Conservation (phyloP, 2,113 vertebrate species). For the Microtus pennsylvanicus region DNA sequence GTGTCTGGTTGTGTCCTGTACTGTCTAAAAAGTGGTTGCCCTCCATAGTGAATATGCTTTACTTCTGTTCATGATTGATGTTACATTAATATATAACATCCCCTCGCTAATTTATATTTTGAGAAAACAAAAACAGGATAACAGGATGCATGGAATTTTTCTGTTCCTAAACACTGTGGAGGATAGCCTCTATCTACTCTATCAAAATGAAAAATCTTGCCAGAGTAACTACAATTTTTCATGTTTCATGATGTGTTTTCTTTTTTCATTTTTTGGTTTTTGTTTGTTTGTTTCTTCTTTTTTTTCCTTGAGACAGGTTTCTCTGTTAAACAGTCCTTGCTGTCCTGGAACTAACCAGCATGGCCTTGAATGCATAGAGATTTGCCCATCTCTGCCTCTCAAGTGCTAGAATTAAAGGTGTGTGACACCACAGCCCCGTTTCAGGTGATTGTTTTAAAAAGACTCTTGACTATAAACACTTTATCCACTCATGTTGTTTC, state of each 20-base stretch:
- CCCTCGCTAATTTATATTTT: neutral
- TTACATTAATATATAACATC: neutral
- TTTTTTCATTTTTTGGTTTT: no score
- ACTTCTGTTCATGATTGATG: neutral
- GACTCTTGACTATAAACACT: neutral
- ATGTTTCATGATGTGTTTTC: neutral
- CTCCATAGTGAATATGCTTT: neutral
- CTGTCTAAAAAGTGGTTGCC: neutral
- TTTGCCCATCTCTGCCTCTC: no score
- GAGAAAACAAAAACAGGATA: neutral
- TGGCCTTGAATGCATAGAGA: no score
- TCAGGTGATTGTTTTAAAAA: neutral
- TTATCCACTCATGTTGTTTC: neutral
- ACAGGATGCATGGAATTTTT: accelerated
- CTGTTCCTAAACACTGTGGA: neutral
- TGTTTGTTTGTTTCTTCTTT: no score
- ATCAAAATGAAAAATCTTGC: neutral
- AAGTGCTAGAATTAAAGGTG: no score
- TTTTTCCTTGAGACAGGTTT: no score
- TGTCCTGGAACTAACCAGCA: no score
- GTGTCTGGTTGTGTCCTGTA: neutral
- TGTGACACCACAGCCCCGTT: no score
- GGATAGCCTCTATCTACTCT: neutral
- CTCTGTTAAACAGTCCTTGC: no score
- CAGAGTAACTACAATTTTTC: neutral